Base-by-base conservation (phyloP, 2,888 invertebrate species). In the Agrilus cyanescens region DNA sequence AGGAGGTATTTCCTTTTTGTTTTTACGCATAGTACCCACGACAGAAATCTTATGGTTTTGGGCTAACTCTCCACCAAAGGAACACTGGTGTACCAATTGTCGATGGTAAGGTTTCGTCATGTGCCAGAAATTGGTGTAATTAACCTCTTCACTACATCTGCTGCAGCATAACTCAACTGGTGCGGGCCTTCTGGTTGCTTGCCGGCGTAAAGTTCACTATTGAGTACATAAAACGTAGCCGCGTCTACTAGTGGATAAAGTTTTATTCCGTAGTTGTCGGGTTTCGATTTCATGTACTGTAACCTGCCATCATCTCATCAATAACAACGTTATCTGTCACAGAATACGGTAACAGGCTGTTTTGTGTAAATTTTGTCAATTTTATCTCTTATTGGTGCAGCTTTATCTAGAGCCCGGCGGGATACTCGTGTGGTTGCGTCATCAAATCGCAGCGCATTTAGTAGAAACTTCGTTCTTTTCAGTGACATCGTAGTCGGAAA, bases 11-110 rank as follows among this genome's bases (percentile, higher is more conserved):
- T n/a, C n/a, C n/a, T n/a, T n/a, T n/a, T n/a, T 32, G 38, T 38
- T 5, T 15, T 32, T 25, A 16, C 41, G 12, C 40, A 38, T 12
- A 6, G 53, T 56, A 12, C 53, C 51, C 29, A 51, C 44, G 7
- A 51, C 34, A 25, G 51, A 43, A 20, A 49, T 45, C 8, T 52
- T 47, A 38, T 51, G 31, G 13, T 35, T 15, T 13, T 4, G 2
- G 30, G 25, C 35, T 35, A 60, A 52, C 39, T 54, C 48, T 47
- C 40, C 12, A 47, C 41, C 46, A 57, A 41, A 10, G 53, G 52
- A 12, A 55, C 46, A 48, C 54, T 53, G 32, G 56, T 54, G 33
- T 53, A 61, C 57, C 55, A 59, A n/a, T n/a, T n/a, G 36, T 54
- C 53, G 18, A 48, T 41, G 2, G 53, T 61, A n/a, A 59, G 44